These are phyloP conservation scores for Ornithoptera alexandrae DNA, from an alignment of 2,888 invertebrate species.

Conservation along the genomic window DNA sequence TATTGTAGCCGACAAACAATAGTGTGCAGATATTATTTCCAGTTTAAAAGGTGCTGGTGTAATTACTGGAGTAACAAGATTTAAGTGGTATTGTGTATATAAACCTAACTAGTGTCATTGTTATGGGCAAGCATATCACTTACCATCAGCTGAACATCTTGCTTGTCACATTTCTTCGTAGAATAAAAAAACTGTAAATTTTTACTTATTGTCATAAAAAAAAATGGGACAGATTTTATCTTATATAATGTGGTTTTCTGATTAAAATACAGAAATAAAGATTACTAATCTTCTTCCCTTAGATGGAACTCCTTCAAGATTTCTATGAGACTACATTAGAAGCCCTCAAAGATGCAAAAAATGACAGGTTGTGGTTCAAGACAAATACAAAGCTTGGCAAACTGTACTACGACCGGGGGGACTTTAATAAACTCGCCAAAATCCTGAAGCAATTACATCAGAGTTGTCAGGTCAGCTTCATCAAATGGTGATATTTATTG, in stretches of 20 bases:
- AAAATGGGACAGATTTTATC: too few species aligned
- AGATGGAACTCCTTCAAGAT: slow-evolving; percentile 98
- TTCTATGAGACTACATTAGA: slow-evolving; percentile 98
- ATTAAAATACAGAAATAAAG: not conserved
- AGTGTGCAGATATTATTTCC: not conserved
- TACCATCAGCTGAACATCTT: too few species aligned
- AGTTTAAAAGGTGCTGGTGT: too few species aligned
- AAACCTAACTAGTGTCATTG: too few species aligned
- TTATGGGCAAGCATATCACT: too few species aligned
- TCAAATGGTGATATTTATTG: slow-evolving; percentile 28
- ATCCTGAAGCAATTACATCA: slow-evolving; percentile 98
- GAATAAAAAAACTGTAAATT: too few species aligned
- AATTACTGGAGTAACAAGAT: too few species aligned
- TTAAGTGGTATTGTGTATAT: too few species aligned
- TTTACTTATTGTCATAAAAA: too few species aligned
- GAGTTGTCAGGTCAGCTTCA: slow-evolving; percentile 89
- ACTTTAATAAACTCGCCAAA: slow-evolving; percentile 95
- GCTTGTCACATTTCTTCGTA: too few species aligned
- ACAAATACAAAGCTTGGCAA: slow-evolving; percentile 99
- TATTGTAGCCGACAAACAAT: too few species aligned
- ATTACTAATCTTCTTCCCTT: slow-evolving; percentile 6
- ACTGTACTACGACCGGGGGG: slow-evolving; percentile 97
- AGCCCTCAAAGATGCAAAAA: slow-evolving; percentile 97
- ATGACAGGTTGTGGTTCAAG: slow-evolving; percentile 99
- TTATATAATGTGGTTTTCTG: too few species aligned